phyloP scores from a whole-genome alignment of 2,888 invertebrate genomes.

The Drosophila gaucha region DNA sequence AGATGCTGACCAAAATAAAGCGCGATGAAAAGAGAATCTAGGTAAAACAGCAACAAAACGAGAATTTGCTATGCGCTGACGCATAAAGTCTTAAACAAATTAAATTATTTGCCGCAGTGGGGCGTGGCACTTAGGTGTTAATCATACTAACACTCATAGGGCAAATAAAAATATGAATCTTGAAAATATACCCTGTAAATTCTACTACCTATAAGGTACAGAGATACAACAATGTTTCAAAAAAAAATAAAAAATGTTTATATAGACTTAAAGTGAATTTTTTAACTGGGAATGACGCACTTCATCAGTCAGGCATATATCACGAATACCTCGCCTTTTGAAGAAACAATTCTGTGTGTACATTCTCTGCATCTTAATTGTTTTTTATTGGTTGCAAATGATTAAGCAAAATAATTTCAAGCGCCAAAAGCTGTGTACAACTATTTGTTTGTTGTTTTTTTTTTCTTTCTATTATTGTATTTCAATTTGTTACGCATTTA shows the following conservation, averaged over 20 bases:
- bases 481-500: conserved; percentile 36
- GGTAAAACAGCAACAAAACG: not conserved
- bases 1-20: conserved; percentile 38
- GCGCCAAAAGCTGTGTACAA: conserved; percentile 18
- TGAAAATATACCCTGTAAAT: too few species aligned
- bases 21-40: not conserved
- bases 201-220: too few species aligned
- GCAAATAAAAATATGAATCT: not conserved
- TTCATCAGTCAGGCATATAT: not conserved
- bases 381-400: conserved; percentile 21
- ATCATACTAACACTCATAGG: conserved; percentile 33
- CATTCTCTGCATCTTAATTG: conserved; percentile 26
- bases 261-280: not conserved
- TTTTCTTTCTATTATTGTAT: conserved; percentile 1
- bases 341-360: not conserved
- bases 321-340: conserved; percentile 10
- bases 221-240: too few species aligned
- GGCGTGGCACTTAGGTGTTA: conserved; percentile 47
- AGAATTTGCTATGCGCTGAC: conserved; percentile 26
- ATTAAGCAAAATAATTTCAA: conserved; percentile 5
- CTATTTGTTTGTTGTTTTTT: conserved; percentile 20
- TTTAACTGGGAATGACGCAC: conserved; percentile 6
- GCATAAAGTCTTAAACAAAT: conserved; percentile 47
- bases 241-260: too few species aligned
- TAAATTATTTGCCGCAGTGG: conserved; percentile 17